Conservation (phyloP, 2,113 vertebrate genomes). For the Odontophorus gujanensis region DNA sequence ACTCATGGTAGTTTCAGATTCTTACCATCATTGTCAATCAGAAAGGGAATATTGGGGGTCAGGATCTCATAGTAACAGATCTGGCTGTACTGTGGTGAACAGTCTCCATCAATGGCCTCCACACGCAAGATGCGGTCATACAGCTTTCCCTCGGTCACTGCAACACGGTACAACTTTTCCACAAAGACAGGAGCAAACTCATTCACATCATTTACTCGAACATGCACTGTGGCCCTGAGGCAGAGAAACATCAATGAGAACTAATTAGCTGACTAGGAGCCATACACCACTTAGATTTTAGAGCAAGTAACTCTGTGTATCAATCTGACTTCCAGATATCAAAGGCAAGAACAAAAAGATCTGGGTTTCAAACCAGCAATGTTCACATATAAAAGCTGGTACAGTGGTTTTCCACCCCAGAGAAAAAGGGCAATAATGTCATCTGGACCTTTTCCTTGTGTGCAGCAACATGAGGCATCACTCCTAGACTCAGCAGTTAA, state of each 20-base stretch:
- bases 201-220: slow-evolving; percentile 96
- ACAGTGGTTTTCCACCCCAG: not conserved
- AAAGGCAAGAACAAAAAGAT: not conserved
- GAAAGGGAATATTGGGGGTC: slow-evolving; percentile 95
- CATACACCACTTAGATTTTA: not conserved
- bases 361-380: not conserved
- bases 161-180: slow-evolving; percentile 90
- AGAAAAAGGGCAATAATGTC: not conserved
- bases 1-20: accelerated
- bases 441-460: not conserved
- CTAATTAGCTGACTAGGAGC: not conserved
- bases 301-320: not conserved
- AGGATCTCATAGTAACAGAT: slow-evolving; percentile 99
- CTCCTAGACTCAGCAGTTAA: not conserved
- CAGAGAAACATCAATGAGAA: not conserved
- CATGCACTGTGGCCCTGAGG: slow-evolving; percentile 92
- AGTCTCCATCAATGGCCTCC: slow-evolving; percentile 95
- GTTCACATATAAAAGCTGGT: not conserved
- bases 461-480: not conserved
- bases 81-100: slow-evolving; percentile 98
- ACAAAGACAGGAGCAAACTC: slow-evolving; percentile 98
- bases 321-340: not conserved
- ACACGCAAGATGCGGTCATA: slow-evolving; percentile 93
- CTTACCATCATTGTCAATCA: slow-evolving; percentile 97
- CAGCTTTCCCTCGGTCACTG: slow-evolving; percentile 92